Percentiles rank a stretch among this genome's conserved stretches.
phyloP scores from a whole-genome alignment of 2,888 invertebrate species.

The Andrena marginata region DNA sequence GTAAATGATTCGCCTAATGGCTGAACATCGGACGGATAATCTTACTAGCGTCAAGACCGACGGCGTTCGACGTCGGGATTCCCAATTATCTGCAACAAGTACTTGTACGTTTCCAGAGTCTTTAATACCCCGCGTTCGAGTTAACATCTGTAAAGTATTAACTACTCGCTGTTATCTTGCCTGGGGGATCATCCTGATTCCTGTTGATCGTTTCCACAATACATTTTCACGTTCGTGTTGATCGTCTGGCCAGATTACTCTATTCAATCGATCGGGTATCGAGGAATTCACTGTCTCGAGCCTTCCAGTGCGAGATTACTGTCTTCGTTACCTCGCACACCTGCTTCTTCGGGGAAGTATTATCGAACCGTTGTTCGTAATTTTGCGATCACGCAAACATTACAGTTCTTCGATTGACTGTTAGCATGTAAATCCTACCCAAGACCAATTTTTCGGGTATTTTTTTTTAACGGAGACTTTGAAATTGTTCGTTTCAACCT shows the following conservation, averaged over 20 bases:
- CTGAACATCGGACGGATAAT: constrained; percentile 42
- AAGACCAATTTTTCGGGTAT: constrained; percentile 16
- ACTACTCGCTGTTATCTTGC: constrained; percentile 33
- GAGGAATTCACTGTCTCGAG: background rate
- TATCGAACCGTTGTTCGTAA: background rate
- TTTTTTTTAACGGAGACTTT: constrained; percentile 24
- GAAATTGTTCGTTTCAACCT: constrained; percentile 28
- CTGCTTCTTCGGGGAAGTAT: background rate
- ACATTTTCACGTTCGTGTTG: constrained; percentile 29
- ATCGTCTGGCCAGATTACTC: background rate
- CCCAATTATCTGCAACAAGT: constrained; percentile 41
- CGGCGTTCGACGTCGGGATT: constrained; percentile 24
- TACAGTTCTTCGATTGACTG: background rate
- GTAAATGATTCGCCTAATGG: constrained; percentile 38
- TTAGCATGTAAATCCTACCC: background rate
- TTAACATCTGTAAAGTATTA: constrained; percentile 61
- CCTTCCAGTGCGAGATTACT: background rate
- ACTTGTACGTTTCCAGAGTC: constrained; percentile 14
- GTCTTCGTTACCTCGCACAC: background rate
- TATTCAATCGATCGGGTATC: background rate
- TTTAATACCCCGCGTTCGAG: constrained; percentile 33
- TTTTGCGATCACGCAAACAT: background rate
- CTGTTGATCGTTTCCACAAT: constrained; percentile 23
- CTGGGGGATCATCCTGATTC: constrained; percentile 29
- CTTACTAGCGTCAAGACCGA: constrained; percentile 16